Evolutionary conservation across 2,113 vertebrate species (phyloP).

Genomic region (Eulemur rufifrons): DNA sequence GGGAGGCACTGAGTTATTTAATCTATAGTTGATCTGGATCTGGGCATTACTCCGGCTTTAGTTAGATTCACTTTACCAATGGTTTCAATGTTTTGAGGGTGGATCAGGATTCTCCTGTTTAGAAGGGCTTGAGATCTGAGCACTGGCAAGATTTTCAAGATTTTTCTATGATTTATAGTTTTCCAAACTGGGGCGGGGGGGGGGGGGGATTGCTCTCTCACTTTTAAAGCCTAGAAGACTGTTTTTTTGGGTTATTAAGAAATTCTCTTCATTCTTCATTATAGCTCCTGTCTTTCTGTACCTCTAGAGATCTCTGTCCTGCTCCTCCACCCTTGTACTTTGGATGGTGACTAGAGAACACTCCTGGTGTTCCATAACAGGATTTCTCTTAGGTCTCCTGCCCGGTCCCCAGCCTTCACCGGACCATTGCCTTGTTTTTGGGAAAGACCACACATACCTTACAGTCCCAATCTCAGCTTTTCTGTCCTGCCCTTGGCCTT

Average conservation of each 20-base stretch:
- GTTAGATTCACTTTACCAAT: not conserved
- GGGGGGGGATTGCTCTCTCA: not conserved
- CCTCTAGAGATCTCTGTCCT: not conserved
- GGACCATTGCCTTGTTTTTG: not conserved
- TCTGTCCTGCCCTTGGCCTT: not conserved
- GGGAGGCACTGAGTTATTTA: not conserved
- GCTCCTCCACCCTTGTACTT: not conserved
- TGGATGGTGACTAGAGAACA: not conserved
- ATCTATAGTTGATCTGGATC: not conserved
- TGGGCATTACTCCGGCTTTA: not conserved
- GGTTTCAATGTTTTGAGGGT: not conserved
- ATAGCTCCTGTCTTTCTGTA: not conserved
- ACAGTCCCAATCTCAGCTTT: not conserved
- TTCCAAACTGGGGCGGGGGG: not conserved
- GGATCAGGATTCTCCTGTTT: not conserved
- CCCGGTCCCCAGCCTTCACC: not conserved
- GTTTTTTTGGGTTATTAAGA: not conserved
- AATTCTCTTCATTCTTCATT: not conserved
- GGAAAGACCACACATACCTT: not conserved
- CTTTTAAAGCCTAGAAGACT: not conserved
- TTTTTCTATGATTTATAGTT: not conserved
- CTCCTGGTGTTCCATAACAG: not conserved
- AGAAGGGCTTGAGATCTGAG: not conserved
- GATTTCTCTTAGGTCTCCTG: not conserved
- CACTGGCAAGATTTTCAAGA: not conserved